Base-by-base conservation (phyloP, 2,888 invertebrate genomes). In the Drosophila neutralis region DNA sequence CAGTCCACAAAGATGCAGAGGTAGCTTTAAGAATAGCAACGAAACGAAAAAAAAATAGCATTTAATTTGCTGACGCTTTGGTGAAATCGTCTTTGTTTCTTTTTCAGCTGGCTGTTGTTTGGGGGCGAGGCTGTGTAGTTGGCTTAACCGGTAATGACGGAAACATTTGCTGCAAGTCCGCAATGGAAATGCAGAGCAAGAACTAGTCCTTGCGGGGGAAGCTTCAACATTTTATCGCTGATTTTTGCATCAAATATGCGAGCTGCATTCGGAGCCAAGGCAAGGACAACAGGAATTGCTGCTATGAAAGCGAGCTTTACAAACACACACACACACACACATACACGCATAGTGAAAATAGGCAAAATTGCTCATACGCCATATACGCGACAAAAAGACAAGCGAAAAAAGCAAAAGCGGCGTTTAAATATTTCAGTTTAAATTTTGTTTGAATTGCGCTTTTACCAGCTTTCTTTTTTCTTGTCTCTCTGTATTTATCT, bases 21-120 rank as follows among this genome's bases (percentile, higher is more conserved):
- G 62, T 71, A 74, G 69, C 65, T 79, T 73, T 63, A 81, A 79
- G 73, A 69, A 68, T 59, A 40, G 60, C 57, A 38, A 54, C 73
- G 52, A 87, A 89, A 83, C 71, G 77, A 87, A 86, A 87, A 83
- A 82, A 82, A 24, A 24, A 89, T 82, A 74, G 71, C 89, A 84
- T 85, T 89, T 82, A 89, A 89, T 89, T 89, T 85, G 85, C 77
- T 74, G 79, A 87, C 87, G 86, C 81, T 84, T 73, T 83, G 87
- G 67, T 69, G 72, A 69, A 73, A 79, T 53, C 48, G 65, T 59
- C 63, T 71, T 78, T 78, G 80, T 78, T 73, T 57, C 21, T 21
- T 15, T 42, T 31, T n/a, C 13, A 7, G 18, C 21, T 13, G 31
- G 29, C 53, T 61, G 59, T 70, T 69, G 56, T 59, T 68, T 56